Conservation (phyloP, 2,797 vertebrate genomes). For the Oryzias dopingdopingensis region DNA sequence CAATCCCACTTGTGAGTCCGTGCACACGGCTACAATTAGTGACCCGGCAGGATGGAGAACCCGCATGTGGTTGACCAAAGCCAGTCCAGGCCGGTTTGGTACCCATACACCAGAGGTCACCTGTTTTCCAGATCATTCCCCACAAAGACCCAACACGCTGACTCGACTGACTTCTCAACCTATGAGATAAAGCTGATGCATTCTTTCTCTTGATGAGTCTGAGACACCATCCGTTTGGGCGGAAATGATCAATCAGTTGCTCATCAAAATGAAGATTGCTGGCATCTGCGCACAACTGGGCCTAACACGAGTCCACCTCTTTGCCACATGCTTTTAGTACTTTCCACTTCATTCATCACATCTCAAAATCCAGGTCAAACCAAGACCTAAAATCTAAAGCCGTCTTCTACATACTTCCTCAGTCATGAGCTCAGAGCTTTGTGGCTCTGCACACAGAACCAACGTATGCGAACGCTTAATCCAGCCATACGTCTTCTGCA, state of each 20-base stretch:
- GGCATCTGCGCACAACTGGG: not conserved
- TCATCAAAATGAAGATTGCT: too few relatives aligned
- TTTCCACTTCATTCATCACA: not conserved
- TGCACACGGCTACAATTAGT: not conserved
- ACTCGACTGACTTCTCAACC: too few relatives aligned
- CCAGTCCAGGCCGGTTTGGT: not conserved
- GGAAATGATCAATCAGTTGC: too few relatives aligned
- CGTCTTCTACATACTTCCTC: slow-evolving; percentile 18
- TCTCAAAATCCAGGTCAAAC: not conserved
- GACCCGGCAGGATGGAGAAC: not conserved
- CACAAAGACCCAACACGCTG: too few relatives aligned
- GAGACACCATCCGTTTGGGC: too few relatives aligned
- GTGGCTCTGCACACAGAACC: slow-evolving; percentile 5
- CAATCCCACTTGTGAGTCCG: not conserved
- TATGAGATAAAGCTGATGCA: too few relatives aligned
- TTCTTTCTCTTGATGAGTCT: too few relatives aligned
- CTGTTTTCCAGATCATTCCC: too few relatives aligned
- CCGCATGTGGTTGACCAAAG: slow-evolving; percentile 1
- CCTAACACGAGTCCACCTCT: not conserved
- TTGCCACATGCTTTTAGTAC: not conserved
- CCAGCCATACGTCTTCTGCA: slow-evolving; percentile 45
- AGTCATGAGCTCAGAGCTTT: slow-evolving; percentile 12
- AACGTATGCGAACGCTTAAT: slow-evolving; percentile 30
- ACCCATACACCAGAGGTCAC: too few relatives aligned
- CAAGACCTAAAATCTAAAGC: slow-evolving; percentile 2